phyloP scores from a whole-genome alignment of 2,113 vertebrate species.

The Tangachromis dhanisi region DNA sequence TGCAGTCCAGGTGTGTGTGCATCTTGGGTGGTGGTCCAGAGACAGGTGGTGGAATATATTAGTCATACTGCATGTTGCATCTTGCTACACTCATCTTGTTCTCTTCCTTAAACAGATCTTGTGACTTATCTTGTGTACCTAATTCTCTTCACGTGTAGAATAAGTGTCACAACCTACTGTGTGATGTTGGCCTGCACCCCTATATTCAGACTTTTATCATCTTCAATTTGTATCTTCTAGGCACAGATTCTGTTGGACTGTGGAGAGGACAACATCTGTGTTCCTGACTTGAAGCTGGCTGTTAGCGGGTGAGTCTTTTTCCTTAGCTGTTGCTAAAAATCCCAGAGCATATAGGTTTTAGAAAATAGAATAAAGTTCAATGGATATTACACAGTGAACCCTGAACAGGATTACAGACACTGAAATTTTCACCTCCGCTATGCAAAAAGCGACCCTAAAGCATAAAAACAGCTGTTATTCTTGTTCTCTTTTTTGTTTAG shows the following conservation, averaged over 20 bases:
- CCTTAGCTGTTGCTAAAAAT: background rate
- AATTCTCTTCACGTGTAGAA: background rate
- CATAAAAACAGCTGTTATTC: conserved; percentile 41
- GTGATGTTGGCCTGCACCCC: background rate
- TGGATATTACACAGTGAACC: background rate
- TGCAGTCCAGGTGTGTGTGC: conserved; percentile 39
- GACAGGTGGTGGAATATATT: conserved; percentile 25
- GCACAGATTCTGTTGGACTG: conserved; percentile 89
- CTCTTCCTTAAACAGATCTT: background rate
- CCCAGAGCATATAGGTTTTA: background rate
- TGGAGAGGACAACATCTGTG: conserved; percentile 90
- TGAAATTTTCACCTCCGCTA: conserved; percentile 28
- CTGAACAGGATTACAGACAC: background rate
- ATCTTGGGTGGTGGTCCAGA: background rate
- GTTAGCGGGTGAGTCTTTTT: conserved; percentile 77
- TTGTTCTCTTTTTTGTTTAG: conserved; percentile 18
- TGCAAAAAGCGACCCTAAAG: background rate
- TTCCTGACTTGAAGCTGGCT: conserved; percentile 84
- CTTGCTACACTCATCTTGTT: conserved; percentile 32
- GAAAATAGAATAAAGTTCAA: background rate
- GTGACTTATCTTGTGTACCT: conserved; percentile 4
- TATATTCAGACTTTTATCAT: background rate
- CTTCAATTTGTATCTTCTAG: conserved; percentile 55
- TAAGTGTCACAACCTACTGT: background rate
- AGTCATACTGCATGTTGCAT: conserved; percentile 56